These are phyloP conservation scores for Syrmaticus mikado DNA, from an alignment of 2,113 vertebrate genomes.

Conservation along the genomic window DNA sequence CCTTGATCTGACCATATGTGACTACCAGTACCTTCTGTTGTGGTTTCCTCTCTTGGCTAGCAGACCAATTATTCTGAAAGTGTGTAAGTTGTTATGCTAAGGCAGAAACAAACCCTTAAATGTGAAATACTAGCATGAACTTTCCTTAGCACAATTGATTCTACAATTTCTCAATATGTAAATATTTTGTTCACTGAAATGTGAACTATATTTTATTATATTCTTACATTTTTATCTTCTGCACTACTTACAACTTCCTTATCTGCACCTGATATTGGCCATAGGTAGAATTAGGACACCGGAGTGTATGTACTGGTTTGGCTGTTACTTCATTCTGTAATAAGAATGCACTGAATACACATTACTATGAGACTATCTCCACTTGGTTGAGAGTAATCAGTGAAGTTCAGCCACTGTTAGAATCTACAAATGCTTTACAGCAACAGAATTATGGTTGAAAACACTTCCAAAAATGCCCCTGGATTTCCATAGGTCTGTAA, in stretches of 20 bases:
- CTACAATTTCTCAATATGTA: neutral
- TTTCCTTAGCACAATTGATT: neutral
- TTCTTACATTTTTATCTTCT: neutral
- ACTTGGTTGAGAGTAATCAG: neutral
- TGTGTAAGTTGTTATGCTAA: neutral
- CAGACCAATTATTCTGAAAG: neutral
- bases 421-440: neutral
- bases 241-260: neutral
- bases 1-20: conserved; percentile 38
- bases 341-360: neutral
- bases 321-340: neutral
- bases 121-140: neutral
- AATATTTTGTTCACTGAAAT: neutral
- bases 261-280: neutral
- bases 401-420: neutral
- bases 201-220: neutral
- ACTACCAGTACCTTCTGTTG: conserved; percentile 30
- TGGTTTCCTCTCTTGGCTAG: conserved; percentile 45
- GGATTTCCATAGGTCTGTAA: neutral
- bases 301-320: neutral
- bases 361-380: neutral
- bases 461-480: neutral
- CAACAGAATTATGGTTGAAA: neutral
- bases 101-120: neutral
- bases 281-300: neutral